A percentile compares a stretch with the other conserved stretches of the same genome.
Conservation (phyloP, 2,113 vertebrate species). For the Alethe diademata region DNA sequence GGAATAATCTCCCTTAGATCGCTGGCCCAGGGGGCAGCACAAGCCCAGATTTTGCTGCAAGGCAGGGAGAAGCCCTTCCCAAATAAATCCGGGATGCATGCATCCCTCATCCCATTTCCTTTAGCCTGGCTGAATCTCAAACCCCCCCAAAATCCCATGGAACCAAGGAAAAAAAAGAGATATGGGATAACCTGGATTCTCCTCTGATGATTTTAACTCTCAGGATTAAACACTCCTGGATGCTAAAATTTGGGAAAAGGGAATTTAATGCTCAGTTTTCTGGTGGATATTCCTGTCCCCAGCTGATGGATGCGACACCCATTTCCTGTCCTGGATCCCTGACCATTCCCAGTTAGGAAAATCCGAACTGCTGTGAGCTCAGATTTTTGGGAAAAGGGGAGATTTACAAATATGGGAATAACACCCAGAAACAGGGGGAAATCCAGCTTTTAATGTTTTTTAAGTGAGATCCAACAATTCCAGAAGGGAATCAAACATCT, state of each 20-base stretch:
- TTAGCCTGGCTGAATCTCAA: accelerated
- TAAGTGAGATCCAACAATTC: accelerated
- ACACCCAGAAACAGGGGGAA: background rate
- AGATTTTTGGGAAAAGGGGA: background rate
- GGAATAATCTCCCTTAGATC: background rate
- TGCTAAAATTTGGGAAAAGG: background rate
- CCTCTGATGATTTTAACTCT: background rate
- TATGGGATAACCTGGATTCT: background rate
- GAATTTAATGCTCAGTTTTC: background rate
- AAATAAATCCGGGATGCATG: accelerated
- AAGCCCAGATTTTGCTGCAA: accelerated
- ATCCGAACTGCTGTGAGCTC: background rate
- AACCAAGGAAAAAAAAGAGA: background rate
- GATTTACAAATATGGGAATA: background rate
- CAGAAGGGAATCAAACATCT: background rate
- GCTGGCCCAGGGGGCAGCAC: accelerated
- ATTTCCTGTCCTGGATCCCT: accelerated
- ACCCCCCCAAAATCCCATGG: background rate
- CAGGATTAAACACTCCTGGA: background rate
- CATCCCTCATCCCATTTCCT: background rate
- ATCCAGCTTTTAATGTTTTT: accelerated
- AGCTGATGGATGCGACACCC: background rate
- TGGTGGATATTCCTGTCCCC: accelerated
- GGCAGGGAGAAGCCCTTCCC: background rate
- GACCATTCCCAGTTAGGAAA: background rate